Conservation (phyloP, 2,113 vertebrate species). For the Pipa parva region DNA sequence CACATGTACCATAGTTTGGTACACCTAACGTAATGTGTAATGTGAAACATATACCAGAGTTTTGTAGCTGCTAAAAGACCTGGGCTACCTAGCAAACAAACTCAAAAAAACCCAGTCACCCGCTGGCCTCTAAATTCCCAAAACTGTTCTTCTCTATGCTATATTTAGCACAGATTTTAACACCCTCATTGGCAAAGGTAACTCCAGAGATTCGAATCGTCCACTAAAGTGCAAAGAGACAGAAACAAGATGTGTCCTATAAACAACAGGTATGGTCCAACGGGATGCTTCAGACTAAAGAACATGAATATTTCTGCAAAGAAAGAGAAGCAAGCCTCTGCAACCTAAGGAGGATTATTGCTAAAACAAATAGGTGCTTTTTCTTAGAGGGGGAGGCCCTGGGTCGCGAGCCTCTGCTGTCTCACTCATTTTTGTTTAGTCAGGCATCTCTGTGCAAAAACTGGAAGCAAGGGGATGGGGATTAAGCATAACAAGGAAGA, state of each 20-base stretch:
- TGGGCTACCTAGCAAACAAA: not conserved
- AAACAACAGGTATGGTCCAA: slow-evolving; percentile 4
- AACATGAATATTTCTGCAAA: slow-evolving; percentile 2
- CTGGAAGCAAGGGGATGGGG: not conserved
- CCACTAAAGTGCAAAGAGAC: slow-evolving; percentile 30
- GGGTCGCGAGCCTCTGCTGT: not conserved
- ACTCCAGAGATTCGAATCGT: not conserved
- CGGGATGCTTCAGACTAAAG: not conserved
- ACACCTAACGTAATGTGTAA: too few relatives aligned
- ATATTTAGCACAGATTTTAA: not conserved
- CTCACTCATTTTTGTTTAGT: not conserved
- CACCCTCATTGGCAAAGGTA: not conserved
- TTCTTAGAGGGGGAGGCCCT: not conserved
- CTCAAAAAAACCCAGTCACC: too few relatives aligned
- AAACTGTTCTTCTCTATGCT: not conserved
- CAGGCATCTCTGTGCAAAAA: slow-evolving; percentile 1
- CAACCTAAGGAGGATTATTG: slow-evolving; percentile 27
- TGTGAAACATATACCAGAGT: too few relatives aligned
- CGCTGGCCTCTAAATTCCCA: not conserved
- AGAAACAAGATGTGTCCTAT: slow-evolving; percentile 3
- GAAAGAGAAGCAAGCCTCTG: not conserved
- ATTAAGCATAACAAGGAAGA: slow-evolving; percentile 6
- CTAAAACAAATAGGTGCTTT: slow-evolving; percentile 14
- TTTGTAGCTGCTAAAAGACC: not conserved
- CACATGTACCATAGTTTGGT: too few relatives aligned